A percentile compares a stretch with the other conserved stretches of the same genome.
Evolutionary conservation across 1,140 invertebrate species (phyloP).

Genomic region (Piezodorus guildinii): DNA sequence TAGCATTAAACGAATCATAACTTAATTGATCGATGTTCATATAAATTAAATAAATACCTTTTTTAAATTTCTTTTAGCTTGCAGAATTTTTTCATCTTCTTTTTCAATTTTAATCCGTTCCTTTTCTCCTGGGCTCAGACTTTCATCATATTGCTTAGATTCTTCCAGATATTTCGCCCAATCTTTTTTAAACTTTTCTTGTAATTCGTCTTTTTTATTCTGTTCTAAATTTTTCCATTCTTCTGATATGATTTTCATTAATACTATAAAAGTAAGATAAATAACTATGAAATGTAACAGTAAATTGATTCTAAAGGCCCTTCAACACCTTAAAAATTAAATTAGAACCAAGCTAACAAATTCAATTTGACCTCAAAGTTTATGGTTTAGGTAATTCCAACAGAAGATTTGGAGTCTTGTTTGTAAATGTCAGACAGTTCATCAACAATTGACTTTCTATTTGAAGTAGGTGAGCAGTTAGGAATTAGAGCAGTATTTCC

Average conservation of each 20-base stretch:
- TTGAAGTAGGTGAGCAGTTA: no score
- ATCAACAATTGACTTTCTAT: no score
- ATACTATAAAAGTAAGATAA: not conserved
- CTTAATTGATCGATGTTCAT: no score
- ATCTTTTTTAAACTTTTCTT: conserved; percentile 5
- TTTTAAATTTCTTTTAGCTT: conserved; percentile 13
- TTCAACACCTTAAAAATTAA: no score
- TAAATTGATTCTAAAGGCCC: not conserved
- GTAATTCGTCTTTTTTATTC: conserved; percentile 5
- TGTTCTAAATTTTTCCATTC: conserved; percentile 12
- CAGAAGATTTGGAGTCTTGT: no score
- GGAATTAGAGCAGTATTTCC: no score
- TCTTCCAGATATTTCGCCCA: conserved; percentile 9
- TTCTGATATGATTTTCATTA: conserved; percentile 5
- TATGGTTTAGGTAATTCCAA: no score
- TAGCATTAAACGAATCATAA: no score
- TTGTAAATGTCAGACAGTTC: no score
- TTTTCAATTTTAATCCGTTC: conserved; percentile 5
- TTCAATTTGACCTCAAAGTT: no score
- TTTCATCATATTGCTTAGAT: conserved; percentile 5
- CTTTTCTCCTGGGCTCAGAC: conserved; percentile 8
- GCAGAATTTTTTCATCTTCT: not conserved
- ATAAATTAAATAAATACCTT: not conserved
- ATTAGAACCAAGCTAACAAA: no score
- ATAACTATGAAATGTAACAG: not conserved